Evolutionary conservation across 2,797 vertebrate genomes (phyloP).

Genomic region (Siniperca undulata): DNA sequence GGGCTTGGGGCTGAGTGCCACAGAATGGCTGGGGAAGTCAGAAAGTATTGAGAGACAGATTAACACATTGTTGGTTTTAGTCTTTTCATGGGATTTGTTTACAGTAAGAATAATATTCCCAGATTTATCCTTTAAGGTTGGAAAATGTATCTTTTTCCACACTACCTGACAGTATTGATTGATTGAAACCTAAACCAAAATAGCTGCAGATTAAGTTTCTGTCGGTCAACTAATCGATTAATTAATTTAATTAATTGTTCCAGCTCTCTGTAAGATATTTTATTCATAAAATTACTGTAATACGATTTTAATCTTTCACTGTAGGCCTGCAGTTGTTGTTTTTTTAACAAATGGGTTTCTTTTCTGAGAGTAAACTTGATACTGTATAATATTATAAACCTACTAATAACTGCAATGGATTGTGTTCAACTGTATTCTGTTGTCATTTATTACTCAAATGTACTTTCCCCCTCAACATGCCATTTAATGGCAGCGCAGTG

Average conservation of each 20-base stretch:
- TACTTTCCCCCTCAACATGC: not conserved
- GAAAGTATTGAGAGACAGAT: too few species aligned
- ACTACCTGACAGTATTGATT: too few species aligned
- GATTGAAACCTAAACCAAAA: too few species aligned
- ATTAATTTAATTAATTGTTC: too few species aligned
- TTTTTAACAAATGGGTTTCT: not conserved
- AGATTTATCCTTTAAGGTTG: not conserved
- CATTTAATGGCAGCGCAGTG: rapidly evolving
- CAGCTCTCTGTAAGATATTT: not conserved
- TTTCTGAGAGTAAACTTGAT: not conserved
- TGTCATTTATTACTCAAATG: not conserved
- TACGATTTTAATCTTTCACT: too few species aligned
- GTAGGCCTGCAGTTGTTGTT: too few species aligned
- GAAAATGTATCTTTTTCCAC: not conserved
- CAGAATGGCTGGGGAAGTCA: too few species aligned
- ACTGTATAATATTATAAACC: not conserved
- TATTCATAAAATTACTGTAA: not conserved
- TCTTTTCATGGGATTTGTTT: too few species aligned
- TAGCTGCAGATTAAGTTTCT: not conserved
- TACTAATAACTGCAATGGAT: not conserved
- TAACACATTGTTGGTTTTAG: too few species aligned
- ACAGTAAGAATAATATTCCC: too few species aligned
- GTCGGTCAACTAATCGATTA: not conserved
- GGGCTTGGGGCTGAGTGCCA: too few species aligned
- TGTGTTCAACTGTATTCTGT: not conserved